Conservation (phyloP, 2,797 vertebrate genomes). For the Schizopygopsis pylzovi region DNA sequence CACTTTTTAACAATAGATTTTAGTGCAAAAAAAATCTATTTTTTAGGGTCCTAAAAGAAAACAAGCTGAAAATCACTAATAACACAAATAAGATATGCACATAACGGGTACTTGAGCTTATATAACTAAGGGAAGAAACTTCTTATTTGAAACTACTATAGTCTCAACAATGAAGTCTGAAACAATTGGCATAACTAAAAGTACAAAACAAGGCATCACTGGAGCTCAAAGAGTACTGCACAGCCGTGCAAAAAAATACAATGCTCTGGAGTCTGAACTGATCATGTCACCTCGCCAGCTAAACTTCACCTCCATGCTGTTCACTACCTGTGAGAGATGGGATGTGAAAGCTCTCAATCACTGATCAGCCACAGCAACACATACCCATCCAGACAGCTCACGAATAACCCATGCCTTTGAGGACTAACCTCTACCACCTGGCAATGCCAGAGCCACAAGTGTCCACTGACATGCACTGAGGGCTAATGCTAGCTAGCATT, state of each 20-base stretch:
- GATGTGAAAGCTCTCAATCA: neutral
- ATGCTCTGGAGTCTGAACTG: neutral
- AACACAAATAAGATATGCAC: neutral
- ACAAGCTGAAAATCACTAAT: neutral
- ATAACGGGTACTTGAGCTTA: neutral
- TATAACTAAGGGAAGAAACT: neutral
- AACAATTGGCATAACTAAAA: neutral
- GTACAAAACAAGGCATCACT: neutral
- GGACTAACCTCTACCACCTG: conserved; percentile 17
- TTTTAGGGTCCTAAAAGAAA: neutral
- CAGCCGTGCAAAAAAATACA: neutral
- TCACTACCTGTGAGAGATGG: neutral
- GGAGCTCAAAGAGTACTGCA: neutral
- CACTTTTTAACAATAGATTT: neutral
- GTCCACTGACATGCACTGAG: conserved; percentile 25
- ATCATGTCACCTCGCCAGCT: conserved; percentile 17
- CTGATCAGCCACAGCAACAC: neutral
- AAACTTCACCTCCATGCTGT: neutral
- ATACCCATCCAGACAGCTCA: neutral
- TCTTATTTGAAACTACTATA: neutral
- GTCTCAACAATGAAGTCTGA: neutral
- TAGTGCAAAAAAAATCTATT: neutral
- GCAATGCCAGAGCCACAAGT: conserved; percentile 20
- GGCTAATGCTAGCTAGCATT: conserved; percentile 44
- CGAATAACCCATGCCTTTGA: neutral